Evolutionary conservation across 1,140 invertebrate genomes (phyloP).

Genomic region (Drosophila tropicalis): DNA sequence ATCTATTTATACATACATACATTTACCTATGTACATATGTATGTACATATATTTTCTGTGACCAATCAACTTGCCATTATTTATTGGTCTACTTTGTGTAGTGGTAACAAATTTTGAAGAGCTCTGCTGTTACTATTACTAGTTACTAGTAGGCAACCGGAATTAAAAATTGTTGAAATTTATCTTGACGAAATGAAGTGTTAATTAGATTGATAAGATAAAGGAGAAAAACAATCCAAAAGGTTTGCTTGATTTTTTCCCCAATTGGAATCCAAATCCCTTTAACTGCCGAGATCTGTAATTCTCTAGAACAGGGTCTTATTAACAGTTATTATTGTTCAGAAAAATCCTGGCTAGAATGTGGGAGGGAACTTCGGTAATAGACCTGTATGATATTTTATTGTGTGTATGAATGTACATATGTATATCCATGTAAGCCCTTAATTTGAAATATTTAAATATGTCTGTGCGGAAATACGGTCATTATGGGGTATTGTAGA

Average conservation of each 20-base stretch:
- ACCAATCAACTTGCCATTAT: neutral
- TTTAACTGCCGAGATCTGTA: neutral
- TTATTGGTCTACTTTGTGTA: neutral
- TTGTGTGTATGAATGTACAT: neutral
- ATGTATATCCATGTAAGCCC: neutral
- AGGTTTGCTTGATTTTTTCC: neutral
- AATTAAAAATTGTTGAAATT: slow-evolving; percentile 10
- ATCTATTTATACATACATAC: too few species aligned
- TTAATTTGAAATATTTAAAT: neutral
- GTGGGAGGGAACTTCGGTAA: neutral
- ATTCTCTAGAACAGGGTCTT: neutral
- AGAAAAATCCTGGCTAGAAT: neutral
- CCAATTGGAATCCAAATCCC: neutral
- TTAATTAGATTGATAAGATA: slow-evolving; percentile 7
- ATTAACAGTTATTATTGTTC: neutral
- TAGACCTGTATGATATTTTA: too few species aligned
- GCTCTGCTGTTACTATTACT: neutral
- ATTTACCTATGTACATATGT: too few species aligned
- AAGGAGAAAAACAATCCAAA: neutral
- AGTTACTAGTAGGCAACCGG: neutral
- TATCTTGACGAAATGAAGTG: neutral
- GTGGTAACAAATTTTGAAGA: neutral
- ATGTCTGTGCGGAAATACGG: neutral
- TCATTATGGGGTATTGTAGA: neutral
- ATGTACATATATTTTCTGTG: too few species aligned